phyloP scores from a whole-genome alignment of 2,888 invertebrate genomes.

The Anarsia innoxiella region DNA sequence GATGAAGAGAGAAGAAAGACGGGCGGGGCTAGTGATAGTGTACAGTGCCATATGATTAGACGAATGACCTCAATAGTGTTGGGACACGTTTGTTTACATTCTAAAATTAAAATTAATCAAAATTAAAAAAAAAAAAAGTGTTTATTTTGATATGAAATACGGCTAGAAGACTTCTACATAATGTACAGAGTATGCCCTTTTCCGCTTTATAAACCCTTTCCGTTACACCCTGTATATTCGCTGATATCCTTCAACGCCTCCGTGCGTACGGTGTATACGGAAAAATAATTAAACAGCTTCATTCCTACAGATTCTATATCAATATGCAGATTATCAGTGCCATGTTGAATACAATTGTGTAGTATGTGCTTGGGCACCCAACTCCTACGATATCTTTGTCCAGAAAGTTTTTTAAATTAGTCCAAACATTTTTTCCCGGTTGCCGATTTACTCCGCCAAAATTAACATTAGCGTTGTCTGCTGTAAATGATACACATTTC shows the following conservation, averaged over 20 bases:
- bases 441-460: constrained; percentile 26
- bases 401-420: constrained; percentile 20
- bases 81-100: no score
- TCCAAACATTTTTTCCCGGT: constrained; percentile 20
- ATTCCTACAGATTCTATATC: constrained; percentile 12
- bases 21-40: no score
- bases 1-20: no score
- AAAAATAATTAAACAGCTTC: constrained; percentile 22
- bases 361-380: constrained; percentile 25
- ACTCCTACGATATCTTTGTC: constrained; percentile 22
- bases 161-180: no score
- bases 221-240: no score
- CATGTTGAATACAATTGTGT: constrained; percentile 22
- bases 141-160: no score
- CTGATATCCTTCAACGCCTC: constrained; percentile 19
- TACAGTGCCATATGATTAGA: no score
- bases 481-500: constrained; percentile 27
- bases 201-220: no score
- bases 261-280: constrained; percentile 21
- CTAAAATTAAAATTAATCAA: no score
- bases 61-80: no score
- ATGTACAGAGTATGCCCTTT: no score
- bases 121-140: no score
- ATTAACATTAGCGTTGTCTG: constrained; percentile 33
- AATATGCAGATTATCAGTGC: constrained; percentile 17